Conservation (phyloP, 2,888 invertebrate species). For the Dicranocentrus wangi region DNA sequence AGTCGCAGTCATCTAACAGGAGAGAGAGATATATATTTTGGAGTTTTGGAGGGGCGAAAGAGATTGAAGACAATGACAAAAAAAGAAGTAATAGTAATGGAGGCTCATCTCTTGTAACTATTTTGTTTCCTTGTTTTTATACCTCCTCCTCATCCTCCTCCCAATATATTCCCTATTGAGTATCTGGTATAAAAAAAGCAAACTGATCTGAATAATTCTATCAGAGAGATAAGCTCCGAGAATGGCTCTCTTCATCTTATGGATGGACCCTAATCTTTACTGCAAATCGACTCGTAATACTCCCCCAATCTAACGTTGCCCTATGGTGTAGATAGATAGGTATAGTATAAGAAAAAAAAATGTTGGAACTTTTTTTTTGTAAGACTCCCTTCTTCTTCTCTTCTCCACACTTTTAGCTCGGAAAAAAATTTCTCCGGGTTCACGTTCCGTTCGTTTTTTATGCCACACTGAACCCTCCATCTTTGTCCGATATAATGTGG, state of each 20-base stretch:
- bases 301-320: slow-evolving; percentile 70
- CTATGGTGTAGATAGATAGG: no score
- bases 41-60: slow-evolving; percentile 31
- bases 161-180: slow-evolving; percentile 13
- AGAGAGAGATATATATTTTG: neutral
- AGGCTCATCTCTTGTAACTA: slow-evolving; percentile 27
- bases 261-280: slow-evolving; percentile 73
- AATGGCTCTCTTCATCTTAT: slow-evolving; percentile 73
- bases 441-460: slow-evolving; percentile 33
- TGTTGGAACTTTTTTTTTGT: no score
- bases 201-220: slow-evolving; percentile 73
- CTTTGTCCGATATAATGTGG: neutral
- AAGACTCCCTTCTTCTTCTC: slow-evolving; percentile 20
- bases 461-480: slow-evolving; percentile 32
- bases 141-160: slow-evolving; percentile 16
- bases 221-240: slow-evolving; percentile 72
- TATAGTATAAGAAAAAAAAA: no score
- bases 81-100: slow-evolving; percentile 33
- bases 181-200: slow-evolving; percentile 44
- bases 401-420: slow-evolving; percentile 26
- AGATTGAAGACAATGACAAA: slow-evolving; percentile 25
- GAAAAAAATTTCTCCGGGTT: slow-evolving; percentile 13
- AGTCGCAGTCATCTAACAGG: no score
- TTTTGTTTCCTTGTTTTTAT: slow-evolving; percentile 38
- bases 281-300: slow-evolving; percentile 73